These are phyloP conservation scores for Eupelmus urozonus DNA, from an alignment of 2,888 invertebrate genomes.

Conservation along the genomic window DNA sequence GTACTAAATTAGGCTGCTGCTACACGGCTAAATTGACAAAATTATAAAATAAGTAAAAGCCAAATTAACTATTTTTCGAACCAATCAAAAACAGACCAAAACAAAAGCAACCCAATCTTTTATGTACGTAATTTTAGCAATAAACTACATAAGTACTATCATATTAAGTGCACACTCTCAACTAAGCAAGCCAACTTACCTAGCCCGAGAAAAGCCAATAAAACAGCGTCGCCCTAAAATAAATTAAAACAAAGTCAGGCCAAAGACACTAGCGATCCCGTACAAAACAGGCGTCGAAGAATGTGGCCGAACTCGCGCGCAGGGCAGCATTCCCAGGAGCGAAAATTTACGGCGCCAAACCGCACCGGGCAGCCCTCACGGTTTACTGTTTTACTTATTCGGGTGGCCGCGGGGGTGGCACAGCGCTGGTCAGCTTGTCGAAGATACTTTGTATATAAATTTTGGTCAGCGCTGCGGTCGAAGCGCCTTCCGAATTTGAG, in stretches of 20 bases:
- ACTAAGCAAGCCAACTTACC: too few relatives aligned
- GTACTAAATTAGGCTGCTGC: too few relatives aligned
- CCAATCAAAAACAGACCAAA: too few relatives aligned
- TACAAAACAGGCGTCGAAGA: not conserved
- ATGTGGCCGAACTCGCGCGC: not conserved
- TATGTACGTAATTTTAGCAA: too few relatives aligned
- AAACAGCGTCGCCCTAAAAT: constrained; percentile 15
- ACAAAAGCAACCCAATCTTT: too few relatives aligned
- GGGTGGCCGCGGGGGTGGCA: constrained; percentile 46
- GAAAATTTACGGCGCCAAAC: constrained; percentile 70
- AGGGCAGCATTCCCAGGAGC: constrained; percentile 61
- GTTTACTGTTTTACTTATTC: constrained; percentile 74
- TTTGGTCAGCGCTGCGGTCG: constrained; percentile 65
- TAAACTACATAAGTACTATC: too few relatives aligned
- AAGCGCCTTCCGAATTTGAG: constrained; percentile 48
- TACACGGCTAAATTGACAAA: too few relatives aligned
- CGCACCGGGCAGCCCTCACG: constrained; percentile 60
- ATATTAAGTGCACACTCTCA: too few relatives aligned
- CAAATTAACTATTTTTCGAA: too few relatives aligned
- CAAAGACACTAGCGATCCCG: not conserved
- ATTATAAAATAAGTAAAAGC: too few relatives aligned
- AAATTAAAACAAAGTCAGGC: constrained; percentile 14
- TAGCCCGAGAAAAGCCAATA: too few relatives aligned
- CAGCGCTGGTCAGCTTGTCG: constrained; percentile 63
- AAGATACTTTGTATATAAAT: constrained; percentile 76